Conservation (phyloP, 1,140 invertebrate genomes). For the Venturia canescens region DNA sequence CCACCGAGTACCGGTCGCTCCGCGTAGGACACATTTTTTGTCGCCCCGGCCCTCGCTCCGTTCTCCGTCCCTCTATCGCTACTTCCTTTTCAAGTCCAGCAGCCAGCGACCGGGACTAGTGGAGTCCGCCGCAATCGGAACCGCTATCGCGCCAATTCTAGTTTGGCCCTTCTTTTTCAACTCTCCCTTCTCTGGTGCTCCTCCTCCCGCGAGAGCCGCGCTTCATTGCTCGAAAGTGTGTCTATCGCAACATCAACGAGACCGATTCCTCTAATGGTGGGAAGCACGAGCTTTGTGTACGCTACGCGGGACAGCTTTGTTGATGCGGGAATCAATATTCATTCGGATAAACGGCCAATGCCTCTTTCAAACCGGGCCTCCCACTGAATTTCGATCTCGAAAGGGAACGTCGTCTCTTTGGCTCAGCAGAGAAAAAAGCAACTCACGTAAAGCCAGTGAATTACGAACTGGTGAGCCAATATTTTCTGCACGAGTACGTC, state of each 20-base stretch:
- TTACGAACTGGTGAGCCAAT: too few species aligned
- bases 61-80: conserved; percentile 55
- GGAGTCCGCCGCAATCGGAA: conserved; percentile 29
- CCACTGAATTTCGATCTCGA: background rate
- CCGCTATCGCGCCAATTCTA: conserved; percentile 41
- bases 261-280: background rate
- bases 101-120: conserved; percentile 11
- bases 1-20: conserved; percentile 13
- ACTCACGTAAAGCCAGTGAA: too few species aligned
- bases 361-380: background rate
- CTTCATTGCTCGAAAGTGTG: conserved; percentile 10
- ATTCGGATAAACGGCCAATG: background rate
- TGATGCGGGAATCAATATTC: conserved; percentile 6
- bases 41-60: conserved; percentile 48
- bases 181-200: background rate
- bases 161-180: conserved; percentile 12
- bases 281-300: background rate
- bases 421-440: too few species aligned
- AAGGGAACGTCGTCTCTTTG: background rate
- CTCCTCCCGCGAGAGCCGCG: background rate
- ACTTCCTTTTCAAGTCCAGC: conserved; percentile 48
- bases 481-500: too few species aligned
- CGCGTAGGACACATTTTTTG: conserved; percentile 45
- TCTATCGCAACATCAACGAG: background rate
- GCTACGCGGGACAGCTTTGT: background rate